phyloP scores from a whole-genome alignment of 2,888 invertebrate genomes.

The Phlogophora meticulosa region DNA sequence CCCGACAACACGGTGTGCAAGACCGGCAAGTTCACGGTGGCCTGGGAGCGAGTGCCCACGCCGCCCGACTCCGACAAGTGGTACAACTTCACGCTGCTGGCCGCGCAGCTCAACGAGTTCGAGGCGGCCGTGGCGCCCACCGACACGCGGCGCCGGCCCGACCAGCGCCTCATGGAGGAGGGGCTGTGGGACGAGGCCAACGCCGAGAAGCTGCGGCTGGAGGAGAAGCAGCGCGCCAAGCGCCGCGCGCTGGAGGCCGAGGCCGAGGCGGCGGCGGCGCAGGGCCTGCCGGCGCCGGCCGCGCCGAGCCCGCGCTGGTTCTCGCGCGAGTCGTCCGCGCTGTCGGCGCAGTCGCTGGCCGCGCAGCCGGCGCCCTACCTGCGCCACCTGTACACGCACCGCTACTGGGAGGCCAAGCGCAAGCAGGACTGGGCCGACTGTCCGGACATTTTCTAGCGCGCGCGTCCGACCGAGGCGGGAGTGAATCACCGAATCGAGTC shows the following conservation, averaged over 20 bases:
- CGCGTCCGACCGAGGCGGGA: conserved; percentile 20
- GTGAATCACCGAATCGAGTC: conserved; percentile 49
- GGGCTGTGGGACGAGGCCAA: conserved; percentile 98
- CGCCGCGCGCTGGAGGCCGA: conserved; percentile 95
- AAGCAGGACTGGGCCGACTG: conserved; percentile 97
- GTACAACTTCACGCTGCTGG: conserved; percentile 98
- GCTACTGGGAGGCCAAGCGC: conserved; percentile 98
- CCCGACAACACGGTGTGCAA: conserved; percentile 97
- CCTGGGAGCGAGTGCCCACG: conserved; percentile 96
- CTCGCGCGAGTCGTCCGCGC: conserved; percentile 95
- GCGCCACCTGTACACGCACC: conserved; percentile 95
- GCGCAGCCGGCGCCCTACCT: conserved; percentile 84
- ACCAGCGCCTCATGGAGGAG: conserved; percentile 99
- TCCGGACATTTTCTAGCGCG: conserved; percentile 96
- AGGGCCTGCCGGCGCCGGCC: conserved; percentile 91
- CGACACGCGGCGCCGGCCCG: conserved; percentile 97
- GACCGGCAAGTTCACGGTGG: conserved; percentile 95
- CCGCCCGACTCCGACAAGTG: conserved; percentile 93
- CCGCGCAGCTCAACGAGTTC: conserved; percentile 98
- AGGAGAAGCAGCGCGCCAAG: conserved; percentile 98
- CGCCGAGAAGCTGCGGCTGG: conserved; percentile 94
- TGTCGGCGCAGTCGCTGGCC: conserved; percentile 91
- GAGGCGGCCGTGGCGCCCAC: conserved; percentile 98
- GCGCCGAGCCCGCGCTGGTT: conserved; percentile 97
- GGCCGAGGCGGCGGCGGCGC: conserved; percentile 93